Percentiles rank a stretch among this genome's conserved stretches.
Evolutionary conservation across 1,140 invertebrate genomes (phyloP).

Genomic region (Drosophila baimaii): DNA sequence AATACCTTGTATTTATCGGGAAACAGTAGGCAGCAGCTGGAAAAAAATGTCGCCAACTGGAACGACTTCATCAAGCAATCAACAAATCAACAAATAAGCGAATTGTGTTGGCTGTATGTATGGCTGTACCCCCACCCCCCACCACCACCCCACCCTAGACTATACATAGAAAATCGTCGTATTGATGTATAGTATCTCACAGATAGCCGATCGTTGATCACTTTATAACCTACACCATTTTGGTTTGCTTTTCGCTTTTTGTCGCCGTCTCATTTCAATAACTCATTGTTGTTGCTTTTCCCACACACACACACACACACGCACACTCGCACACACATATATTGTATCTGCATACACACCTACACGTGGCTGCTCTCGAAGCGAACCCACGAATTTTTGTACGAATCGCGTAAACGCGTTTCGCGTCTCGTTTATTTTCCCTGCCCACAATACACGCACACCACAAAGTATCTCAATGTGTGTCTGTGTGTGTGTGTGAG

Average conservation of each 20-base stretch:
- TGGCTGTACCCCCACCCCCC: too few relatives aligned
- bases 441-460: constrained; percentile 83
- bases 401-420: constrained; percentile 84
- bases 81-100: constrained; percentile 50
- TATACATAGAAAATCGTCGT: background rate
- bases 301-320: constrained; percentile 39
- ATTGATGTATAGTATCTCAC: constrained; percentile 9
- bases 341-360: constrained; percentile 67
- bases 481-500: constrained; percentile 48
- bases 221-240: constrained; percentile 74
- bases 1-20: constrained; percentile 2
- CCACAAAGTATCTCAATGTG: constrained; percentile 22
- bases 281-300: constrained; percentile 72
- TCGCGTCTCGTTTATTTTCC: constrained; percentile 84
- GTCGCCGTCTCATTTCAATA: constrained; percentile 78
- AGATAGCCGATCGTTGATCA: constrained; percentile 46
- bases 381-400: constrained; percentile 71
- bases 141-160: constrained; percentile 7
- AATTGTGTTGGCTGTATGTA: constrained; percentile 54
- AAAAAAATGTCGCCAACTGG: constrained; percentile 36
- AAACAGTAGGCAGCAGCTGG: constrained; percentile 22
- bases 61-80: constrained; percentile 76
- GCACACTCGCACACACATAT: constrained; percentile 19
- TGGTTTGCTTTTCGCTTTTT: constrained; percentile 60
- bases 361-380: constrained; percentile 52